These are phyloP conservation scores for Haliclona indistincta DNA, from an alignment of 37 sponge, comb jelly and placozoan species.

Conservation along the genomic window DNA sequence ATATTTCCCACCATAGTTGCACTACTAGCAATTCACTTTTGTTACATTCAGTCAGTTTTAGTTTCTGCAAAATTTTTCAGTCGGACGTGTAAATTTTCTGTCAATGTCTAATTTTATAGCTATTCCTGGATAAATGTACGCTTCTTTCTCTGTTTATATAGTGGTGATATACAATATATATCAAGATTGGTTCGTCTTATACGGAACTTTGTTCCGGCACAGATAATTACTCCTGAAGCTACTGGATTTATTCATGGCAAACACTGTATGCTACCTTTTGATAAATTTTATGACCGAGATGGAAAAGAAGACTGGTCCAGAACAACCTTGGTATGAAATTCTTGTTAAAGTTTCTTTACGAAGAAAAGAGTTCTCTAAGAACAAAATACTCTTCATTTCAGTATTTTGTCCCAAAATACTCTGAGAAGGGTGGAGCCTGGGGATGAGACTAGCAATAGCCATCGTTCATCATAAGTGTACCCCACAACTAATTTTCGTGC, in stretches of 20 bases:
- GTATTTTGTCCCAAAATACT: too few relatives aligned
- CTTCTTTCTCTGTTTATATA: conserved; percentile 6
- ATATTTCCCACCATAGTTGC: not conserved
- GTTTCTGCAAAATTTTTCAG: too few relatives aligned
- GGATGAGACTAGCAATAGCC: too few relatives aligned
- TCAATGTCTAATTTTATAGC: not conserved
- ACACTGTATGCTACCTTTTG: conserved; percentile 67
- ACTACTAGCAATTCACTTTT: not conserved
- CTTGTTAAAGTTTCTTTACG: too few relatives aligned
- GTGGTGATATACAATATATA: conserved; percentile 70
- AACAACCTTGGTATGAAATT: conserved; percentile 58
- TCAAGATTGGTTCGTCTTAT: conserved; percentile 57
- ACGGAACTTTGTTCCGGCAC: conserved; percentile 57
- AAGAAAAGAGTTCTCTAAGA: too few relatives aligned
- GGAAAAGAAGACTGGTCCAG: conserved; percentile 32
- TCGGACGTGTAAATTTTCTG: not conserved
- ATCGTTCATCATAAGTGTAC: too few relatives aligned
- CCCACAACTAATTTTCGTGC: too few relatives aligned
- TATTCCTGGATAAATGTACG: not conserved
- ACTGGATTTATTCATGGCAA: conserved; percentile 46
- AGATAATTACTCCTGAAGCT: conserved; percentile 1
- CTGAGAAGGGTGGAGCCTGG: too few relatives aligned
- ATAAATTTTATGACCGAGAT: conserved; percentile 53
- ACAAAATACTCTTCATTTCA: too few relatives aligned
- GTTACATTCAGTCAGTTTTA: too few relatives aligned